These are phyloP conservation scores for Zaprionus ghesquierei DNA, from an alignment of 1,140 invertebrate genomes.

Conservation along the genomic window DNA sequence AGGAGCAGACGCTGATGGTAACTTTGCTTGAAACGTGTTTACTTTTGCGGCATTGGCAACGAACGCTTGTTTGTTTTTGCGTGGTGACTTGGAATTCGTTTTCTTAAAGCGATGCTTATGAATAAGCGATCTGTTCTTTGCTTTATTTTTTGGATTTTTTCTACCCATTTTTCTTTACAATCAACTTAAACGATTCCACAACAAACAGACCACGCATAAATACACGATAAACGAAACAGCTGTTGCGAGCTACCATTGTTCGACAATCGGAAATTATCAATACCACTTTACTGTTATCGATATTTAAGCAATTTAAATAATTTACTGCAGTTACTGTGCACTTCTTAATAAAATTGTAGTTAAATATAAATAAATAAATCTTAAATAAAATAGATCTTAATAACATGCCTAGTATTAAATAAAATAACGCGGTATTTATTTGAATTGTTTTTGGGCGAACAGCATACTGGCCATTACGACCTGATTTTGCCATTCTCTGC, in stretches of 20 bases:
- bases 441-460: neutral
- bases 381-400: no score
- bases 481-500: neutral
- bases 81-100: neutral
- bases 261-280: neutral
- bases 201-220: neutral
- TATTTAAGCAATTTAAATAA: neutral
- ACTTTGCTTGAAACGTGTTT: neutral
- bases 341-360: neutral
- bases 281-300: neutral
- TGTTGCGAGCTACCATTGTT: neutral
- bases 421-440: no score
- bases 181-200: neutral
- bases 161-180: conserved; percentile 1
- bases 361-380: no score
- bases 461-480: neutral
- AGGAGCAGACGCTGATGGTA: neutral
- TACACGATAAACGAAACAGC: neutral
- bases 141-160: neutral
- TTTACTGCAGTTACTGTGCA: neutral
- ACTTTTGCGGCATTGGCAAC: neutral
- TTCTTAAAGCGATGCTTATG: neutral
- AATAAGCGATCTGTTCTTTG: neutral
- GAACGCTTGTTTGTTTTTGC: neutral
- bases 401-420: no score